These are phyloP conservation scores for Neotoxoptera formosana DNA, from an alignment of 1,140 invertebrate species.

Conservation along the genomic window DNA sequence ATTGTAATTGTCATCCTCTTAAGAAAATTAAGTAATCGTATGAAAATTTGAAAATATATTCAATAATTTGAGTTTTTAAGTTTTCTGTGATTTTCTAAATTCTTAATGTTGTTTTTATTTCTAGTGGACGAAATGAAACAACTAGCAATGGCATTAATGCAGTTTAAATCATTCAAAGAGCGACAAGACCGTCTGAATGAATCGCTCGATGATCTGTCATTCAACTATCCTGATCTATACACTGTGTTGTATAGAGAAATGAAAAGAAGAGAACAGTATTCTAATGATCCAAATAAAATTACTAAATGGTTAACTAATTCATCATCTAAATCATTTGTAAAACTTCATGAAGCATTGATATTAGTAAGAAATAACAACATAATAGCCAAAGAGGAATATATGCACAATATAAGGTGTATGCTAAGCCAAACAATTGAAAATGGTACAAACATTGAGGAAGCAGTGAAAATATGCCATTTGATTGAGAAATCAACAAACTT, in stretches of 20 bases:
- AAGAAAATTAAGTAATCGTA: too few relatives aligned
- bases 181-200: conserved; percentile 18
- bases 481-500: conserved; percentile 2
- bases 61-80: too few relatives aligned
- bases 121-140: conserved; percentile 27
- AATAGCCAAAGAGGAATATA: conserved; percentile 7
- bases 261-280: conserved; percentile 11
- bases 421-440: conserved; percentile 19
- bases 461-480: conserved; percentile 22
- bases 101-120: not conserved
- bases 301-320: conserved; percentile 17
- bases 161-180: conserved; percentile 21
- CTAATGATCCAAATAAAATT: conserved; percentile 45
- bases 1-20: too few relatives aligned
- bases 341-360: conserved; percentile 31
- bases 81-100: not conserved
- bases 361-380: conserved; percentile 34
- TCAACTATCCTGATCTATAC: not conserved
- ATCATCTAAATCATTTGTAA: not conserved
- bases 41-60: too few relatives aligned
- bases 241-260: not conserved
- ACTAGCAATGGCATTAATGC: not conserved
- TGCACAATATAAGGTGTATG: not conserved
- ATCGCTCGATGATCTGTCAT: not conserved
- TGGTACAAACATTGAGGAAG: not conserved